A percentile compares a stretch with the other conserved stretches of the same genome.
These are phyloP conservation scores for Sinosuthora webbiana DNA, from an alignment of 2,113 vertebrate genomes.

Conservation along the genomic window DNA sequence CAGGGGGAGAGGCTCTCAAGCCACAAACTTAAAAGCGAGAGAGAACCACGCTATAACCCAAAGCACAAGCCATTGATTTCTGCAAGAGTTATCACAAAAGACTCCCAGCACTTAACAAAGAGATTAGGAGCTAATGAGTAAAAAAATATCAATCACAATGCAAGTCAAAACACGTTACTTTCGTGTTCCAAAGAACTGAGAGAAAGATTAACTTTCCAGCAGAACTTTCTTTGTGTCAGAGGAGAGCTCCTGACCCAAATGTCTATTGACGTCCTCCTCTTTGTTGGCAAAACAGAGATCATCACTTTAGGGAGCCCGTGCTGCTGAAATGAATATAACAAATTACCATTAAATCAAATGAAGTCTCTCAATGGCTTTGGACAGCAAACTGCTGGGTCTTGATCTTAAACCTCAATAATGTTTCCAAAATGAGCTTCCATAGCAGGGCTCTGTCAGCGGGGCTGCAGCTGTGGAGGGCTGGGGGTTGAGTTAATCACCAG, in stretches of 20 bases:
- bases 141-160: not conserved
- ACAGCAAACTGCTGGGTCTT: conserved; percentile 19
- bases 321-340: conserved; percentile 10
- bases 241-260: conserved; percentile 15
- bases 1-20: not conserved
- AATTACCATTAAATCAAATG: conserved; percentile 16
- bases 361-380: not conserved
- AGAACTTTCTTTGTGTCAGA: conserved; percentile 15
- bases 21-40: not conserved
- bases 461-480: not conserved
- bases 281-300: conserved; percentile 29
- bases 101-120: not conserved
- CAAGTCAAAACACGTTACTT: not conserved
- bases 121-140: conserved; percentile 20
- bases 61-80: not conserved
- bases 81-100: not conserved
- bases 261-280: not conserved
- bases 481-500: not conserved
- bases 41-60: not conserved
- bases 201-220: conserved; percentile 25
- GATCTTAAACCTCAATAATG: conserved; percentile 12
- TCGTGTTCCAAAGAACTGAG: not conserved
- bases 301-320: not conserved
- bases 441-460: not conserved
- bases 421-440: not conserved